Evolutionary conservation across 2,797 vertebrate genomes (phyloP), one percentile per base, ranked within the genome.

Genomic region (Aeoliscus strigatus): DNA sequence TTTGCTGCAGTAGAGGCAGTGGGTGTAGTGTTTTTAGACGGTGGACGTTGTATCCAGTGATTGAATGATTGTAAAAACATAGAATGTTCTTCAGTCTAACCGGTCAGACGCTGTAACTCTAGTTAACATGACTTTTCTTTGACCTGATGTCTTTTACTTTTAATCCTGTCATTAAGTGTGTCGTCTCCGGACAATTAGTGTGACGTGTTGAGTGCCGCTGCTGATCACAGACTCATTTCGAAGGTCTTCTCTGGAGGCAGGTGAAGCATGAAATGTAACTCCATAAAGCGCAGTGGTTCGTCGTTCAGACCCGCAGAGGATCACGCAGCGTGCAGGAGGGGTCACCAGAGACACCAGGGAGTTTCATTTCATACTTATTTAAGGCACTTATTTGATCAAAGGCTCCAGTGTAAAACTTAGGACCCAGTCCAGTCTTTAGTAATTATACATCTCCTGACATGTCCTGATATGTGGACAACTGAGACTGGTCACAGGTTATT

Each of bases 311-410:
- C n/a, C n/a, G n/a, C 33, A 16, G 31, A 21, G 32, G 8, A 14
- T 36, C 15, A 11, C 13, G 13, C 42, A n/a, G 28, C 39, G 35
- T 26, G 35, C 12, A 9, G 0, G 16, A 38, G 14, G 16, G 14
- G 4, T 25, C 14, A 9, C 11, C 21, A 27, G 29, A 0, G 0
- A 36, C 49, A 51, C 33, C 30, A 57, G 11, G 28, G 12, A 36
- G 13, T 48, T 54, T 60, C 39, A 73, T 71, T 69, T 70, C 51
- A 66, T 60, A 65, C 44, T 36, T 27, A 70, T 47, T 70, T 47
- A 6, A 51, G 38, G n/a, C 33, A 54, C 38, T 27, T 9, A 0
- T 45, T 32, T 16, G 27, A 67, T 75, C 35, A 53, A 63, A 70
- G 40, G 24, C 27, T 47, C 39, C 11, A 37, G 23, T 52, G 13